Evolutionary conservation across 1,140 invertebrate species (phyloP).

Genomic region (Ganaspis sp.): DNA sequence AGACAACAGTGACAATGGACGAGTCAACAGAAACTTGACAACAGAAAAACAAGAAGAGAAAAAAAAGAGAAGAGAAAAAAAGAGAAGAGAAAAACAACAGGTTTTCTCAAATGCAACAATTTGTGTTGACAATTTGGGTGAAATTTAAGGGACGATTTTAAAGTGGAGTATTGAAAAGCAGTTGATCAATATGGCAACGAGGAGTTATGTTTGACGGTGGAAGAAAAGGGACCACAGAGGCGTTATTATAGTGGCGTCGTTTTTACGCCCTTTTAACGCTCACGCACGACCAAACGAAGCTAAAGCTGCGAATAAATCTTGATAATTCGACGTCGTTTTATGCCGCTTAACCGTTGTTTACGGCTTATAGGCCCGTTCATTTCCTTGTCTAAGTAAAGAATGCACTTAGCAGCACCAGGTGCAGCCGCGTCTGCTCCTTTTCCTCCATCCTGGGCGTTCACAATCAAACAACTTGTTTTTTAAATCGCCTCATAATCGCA

Average conservation of each 20-base stretch:
- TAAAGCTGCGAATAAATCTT: constrained; percentile 52
- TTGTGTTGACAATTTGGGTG: too few relatives aligned
- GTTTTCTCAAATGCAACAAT: too few relatives aligned
- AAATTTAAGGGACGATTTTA: too few relatives aligned
- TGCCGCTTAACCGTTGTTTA: constrained; percentile 63
- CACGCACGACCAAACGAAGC: constrained; percentile 19
- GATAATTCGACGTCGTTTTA: constrained; percentile 61
- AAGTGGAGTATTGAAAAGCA: too few relatives aligned
- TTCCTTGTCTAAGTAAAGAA: constrained; percentile 43
- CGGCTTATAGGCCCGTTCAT: constrained; percentile 55
- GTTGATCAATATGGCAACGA: too few relatives aligned
- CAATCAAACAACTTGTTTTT: constrained; percentile 2
- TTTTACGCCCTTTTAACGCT: constrained; percentile 12
- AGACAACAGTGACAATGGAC: neutral
- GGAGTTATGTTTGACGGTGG: neutral
- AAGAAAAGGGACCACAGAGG: neutral
- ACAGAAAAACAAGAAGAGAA: too few relatives aligned
- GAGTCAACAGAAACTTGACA: too few relatives aligned
- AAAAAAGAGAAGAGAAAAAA: too few relatives aligned
- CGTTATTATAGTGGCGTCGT: neutral
- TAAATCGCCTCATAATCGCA: neutral
- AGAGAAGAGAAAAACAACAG: too few relatives aligned
- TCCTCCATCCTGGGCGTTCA: neutral
- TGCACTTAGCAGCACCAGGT: constrained; percentile 33
- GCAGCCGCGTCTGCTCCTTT: constrained; percentile 4